Conservation (phyloP, 2,797 vertebrate genomes). For the Betta splendens region DNA sequence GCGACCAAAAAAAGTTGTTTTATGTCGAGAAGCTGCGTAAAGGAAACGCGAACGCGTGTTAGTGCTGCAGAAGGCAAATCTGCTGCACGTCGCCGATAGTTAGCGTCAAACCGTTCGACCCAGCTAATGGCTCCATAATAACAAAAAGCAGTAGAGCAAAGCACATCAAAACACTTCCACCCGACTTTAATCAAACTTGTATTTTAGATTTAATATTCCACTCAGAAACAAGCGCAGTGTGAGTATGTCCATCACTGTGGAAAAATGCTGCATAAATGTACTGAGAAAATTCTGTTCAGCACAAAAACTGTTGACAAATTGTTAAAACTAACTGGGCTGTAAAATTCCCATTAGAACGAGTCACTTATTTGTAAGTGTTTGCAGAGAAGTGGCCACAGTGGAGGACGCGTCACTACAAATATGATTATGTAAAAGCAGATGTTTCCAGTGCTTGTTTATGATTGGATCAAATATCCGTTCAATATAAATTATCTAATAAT, state of each 20-base stretch:
- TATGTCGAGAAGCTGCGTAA: not conserved
- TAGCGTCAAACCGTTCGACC: slow-evolving; percentile 4
- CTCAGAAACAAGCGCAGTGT: not conserved
- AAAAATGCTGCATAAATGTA: not conserved
- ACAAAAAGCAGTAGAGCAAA: not conserved
- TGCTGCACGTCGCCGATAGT: slow-evolving; percentile 3
- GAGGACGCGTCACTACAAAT: slow-evolving; percentile 29
- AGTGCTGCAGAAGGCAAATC: not conserved
- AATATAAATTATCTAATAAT: too few relatives aligned
- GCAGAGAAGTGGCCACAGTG: slow-evolving; percentile 34
- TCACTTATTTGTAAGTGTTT: slow-evolving; percentile 52
- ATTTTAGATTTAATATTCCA: not conserved
- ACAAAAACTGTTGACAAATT: not conserved
- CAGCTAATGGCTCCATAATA: slow-evolving; percentile 6
- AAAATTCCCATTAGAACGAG: slow-evolving; percentile 31
- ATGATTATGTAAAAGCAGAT: slow-evolving; percentile 22
- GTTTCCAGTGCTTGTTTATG: not conserved
- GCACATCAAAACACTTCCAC: not conserved
- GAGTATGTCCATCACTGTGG: not conserved
- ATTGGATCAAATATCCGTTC: not conserved
- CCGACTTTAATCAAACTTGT: not conserved
- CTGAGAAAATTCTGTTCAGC: not conserved
- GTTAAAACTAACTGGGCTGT: not conserved
- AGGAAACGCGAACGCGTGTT: slow-evolving; percentile 1
- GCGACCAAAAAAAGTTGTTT: not conserved